Percentiles rank a stretch among this genome's conserved stretches.
These are phyloP conservation scores for Caerostris extrusa DNA, from an alignment of 1,140 invertebrate species.

Conservation along the genomic window DNA sequence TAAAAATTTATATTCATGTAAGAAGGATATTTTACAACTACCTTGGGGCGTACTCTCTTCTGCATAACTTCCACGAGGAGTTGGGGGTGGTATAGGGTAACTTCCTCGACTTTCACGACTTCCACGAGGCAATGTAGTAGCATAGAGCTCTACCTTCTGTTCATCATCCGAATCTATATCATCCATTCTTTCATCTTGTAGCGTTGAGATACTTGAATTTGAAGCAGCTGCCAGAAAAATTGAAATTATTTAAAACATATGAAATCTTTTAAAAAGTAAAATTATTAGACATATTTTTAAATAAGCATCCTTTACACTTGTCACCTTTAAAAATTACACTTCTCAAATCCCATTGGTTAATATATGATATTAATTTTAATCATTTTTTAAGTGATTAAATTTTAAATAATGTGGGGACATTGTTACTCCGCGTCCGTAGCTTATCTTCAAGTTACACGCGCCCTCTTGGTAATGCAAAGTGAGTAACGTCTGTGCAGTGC, in stretches of 20 bases:
- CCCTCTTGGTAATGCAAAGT: too few species aligned
- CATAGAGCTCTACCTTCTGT: neutral
- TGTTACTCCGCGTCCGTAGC: too few species aligned
- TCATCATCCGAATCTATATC: constrained; percentile 40
- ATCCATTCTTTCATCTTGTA: constrained; percentile 27
- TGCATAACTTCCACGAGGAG: neutral
- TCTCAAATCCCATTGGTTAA: too few species aligned
- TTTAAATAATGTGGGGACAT: too few species aligned
- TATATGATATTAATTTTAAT: too few species aligned
- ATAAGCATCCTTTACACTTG: too few species aligned
- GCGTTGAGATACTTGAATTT: constrained; percentile 41
- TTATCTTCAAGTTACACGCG: too few species aligned
- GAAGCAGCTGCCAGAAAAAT: constrained; percentile 19
- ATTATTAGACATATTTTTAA: too few species aligned
- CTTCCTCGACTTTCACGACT: neutral
- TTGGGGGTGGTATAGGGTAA: neutral
- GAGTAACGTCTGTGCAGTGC: too few species aligned
- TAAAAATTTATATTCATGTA: neutral
- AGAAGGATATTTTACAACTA: constrained; percentile 52
- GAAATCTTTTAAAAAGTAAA: too few species aligned
- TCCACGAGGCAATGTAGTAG: neutral
- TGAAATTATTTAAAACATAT: neutral
- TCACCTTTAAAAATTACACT: too few species aligned
- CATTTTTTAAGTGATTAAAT: too few species aligned
- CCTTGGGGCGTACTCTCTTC: constrained; percentile 10